phyloP scores from a whole-genome alignment of 2,888 invertebrate species.

The Hyppa rectilinea region DNA sequence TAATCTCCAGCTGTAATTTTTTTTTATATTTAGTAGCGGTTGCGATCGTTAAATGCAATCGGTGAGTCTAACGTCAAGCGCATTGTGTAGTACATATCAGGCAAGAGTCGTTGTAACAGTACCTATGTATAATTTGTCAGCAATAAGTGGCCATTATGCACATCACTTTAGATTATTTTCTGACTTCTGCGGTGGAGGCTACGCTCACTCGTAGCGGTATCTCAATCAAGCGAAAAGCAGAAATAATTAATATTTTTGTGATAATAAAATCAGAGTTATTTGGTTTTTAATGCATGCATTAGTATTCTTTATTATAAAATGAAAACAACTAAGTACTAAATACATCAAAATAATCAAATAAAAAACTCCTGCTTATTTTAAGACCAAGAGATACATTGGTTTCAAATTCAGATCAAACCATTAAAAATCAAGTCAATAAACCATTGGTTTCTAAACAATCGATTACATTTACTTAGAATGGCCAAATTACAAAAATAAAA shows the following conservation, averaged over 20 bases:
- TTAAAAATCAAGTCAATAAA: not conserved
- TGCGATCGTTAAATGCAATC: not conserved
- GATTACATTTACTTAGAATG: not conserved
- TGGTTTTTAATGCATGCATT: not conserved
- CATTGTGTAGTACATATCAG: no score
- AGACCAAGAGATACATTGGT: not conserved
- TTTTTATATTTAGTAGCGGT: not conserved
- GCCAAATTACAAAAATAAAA: not conserved
- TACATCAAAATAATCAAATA: not conserved
- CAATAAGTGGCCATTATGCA: not conserved
- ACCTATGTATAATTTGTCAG: not conserved
- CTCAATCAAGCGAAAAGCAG: not conserved
- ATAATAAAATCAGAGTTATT: not conserved
- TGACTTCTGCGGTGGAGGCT: not conserved
- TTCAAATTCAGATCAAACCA: not conserved
- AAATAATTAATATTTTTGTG: no score
- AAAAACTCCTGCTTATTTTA: not conserved
- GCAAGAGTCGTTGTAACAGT: not conserved
- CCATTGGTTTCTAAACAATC: not conserved
- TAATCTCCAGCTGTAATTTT: no score
- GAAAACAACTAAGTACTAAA: not conserved
- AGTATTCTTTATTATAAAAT: not conserved
- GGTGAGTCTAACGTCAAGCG: not conserved
- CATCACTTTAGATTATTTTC: not conserved
- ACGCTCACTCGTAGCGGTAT: not conserved